Base-by-base conservation (phyloP, 2,888 invertebrate species). In the Rhamphomyia laevipes region DNA sequence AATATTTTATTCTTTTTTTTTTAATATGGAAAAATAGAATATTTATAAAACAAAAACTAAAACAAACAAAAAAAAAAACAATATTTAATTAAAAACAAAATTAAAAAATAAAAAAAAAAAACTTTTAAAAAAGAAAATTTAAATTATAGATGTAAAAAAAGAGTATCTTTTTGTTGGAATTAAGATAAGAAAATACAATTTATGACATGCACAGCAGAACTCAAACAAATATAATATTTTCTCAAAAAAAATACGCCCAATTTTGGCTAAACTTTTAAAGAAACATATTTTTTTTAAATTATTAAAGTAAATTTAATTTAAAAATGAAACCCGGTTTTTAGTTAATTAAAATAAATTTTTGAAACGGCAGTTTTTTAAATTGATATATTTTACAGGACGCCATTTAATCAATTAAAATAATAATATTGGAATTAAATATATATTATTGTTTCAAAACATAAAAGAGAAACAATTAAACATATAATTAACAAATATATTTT, bases 321-420 rank as follows among this genome's bases (percentile, higher is more conserved):
- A 30, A 3, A 35, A n/a, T n/a, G n/a, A n/a, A 50, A 54, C 51
- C 55, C 50, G 59, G 63, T 53, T 64, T 58, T 63, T 4, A 45
- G 58, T 63, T 64, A 53, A 45, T 56, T 57, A 56, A 51, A 37
- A 50, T n/a, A 45, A 7, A 46, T 57, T 58, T 59, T 49, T 48
- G 56, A 53, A 52, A 47, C 53, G 56, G 59, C 54, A 55, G 53
- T 61, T 55, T 59, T 48, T 55, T 60, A 21, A 53, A 50, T 56
- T 59, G 5, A 51, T 58, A 59, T 17, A 35, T 50, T 55, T 66
- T 65, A 63, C 65, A 65, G 65, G 59, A 61, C 54, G 58, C 53
- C 61, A 59, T 47, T 46, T 18, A 23, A 49, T 47, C 46, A 46
- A 38, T 49, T 43, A 44, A 46, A 41, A 41, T 45, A 44, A 37